Evolutionary conservation across 2,888 invertebrate genomes (phyloP).

Genomic region (Phyto melanocephala): DNA sequence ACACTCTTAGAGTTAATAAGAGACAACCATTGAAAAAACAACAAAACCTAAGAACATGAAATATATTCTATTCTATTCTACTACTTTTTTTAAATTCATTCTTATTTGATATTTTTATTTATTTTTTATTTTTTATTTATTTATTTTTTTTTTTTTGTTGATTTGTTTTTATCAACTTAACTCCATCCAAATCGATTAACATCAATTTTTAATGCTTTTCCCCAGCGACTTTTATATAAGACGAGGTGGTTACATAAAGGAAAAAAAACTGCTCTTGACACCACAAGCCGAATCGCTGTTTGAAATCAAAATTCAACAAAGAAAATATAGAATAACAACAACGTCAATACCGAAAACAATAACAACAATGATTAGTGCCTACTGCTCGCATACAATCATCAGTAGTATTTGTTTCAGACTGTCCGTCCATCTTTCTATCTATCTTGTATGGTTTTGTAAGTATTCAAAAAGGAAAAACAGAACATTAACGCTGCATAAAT

Average conservation of each 20-base stretch:
- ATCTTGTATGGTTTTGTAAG: slow-evolving; percentile 28
- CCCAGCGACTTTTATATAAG: slow-evolving; percentile 55
- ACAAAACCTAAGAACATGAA: background rate
- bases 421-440: background rate
- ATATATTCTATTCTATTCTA: slow-evolving; percentile 26
- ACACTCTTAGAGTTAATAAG: slow-evolving; percentile 1
- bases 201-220: slow-evolving; percentile 61
- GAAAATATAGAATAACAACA: slow-evolving; percentile 11
- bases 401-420: slow-evolving; percentile 8
- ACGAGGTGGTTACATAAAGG: slow-evolving; percentile 19
- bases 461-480: slow-evolving; percentile 58
- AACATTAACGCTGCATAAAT: slow-evolving; percentile 78
- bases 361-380: slow-evolving; percentile 41
- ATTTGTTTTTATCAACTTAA: slow-evolving; percentile 32
- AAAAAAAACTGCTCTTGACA: slow-evolving; percentile 42
- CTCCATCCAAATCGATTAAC: slow-evolving; percentile 63
- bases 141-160: background rate
- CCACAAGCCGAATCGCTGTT: slow-evolving; percentile 50
- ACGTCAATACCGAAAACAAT: slow-evolving; percentile 1
- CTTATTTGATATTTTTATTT: too few species aligned
- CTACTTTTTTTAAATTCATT: too few species aligned
- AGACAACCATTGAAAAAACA: slow-evolving; percentile 6
- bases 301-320: slow-evolving; percentile 37
- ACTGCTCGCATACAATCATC: slow-evolving; percentile 32
- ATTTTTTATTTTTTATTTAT: background rate